Evolutionary conservation across 1,140 invertebrate genomes (phyloP), one percentile per base, ranked within the genome.

Genomic region (Pogonus chalceus): DNA sequence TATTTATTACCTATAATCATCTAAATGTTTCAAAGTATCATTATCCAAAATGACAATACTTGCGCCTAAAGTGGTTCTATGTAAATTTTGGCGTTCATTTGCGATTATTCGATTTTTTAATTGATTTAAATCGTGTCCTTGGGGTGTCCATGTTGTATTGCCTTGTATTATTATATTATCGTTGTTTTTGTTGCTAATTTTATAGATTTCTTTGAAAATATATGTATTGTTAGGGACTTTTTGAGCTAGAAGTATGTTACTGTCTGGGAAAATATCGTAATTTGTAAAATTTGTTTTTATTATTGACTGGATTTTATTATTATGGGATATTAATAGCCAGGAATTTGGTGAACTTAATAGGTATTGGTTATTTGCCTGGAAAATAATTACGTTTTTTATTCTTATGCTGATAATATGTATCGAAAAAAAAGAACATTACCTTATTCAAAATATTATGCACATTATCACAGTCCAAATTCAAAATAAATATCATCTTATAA

Each of bases 21-120:
- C 68, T 31, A 80, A 63, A 60, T 80, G 77, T 55, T 76, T 69
- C 2, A 78, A 65, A 16, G 75, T 75, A 51, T 78, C 71, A 16
- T 70, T 71, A 60, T 79, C 63, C 2, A 75, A 76, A 1, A 79
- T 58, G 2, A 76, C 74, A 35, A 72, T 68, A 48, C 68, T 67
- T 23, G 71, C 67, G 14, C 56, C 62, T 43, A 74, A 62, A 56
- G 65, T 54, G 52, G 60, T 58, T 47, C 58, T 57, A n/a, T 65
- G 35, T 35, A 74, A 60, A 61, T 74, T 60, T 1, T 59, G 53
- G 59, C 74, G 64, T 51, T 43, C 26, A 10, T 7, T 18, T 43
- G 18, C 37, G 18, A 43, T 18, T 10, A 10, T 31, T 43, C 37
- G 37, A 9, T 3, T 7, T 18, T 43, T 43, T 4, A 43, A 43